A percentile compares a stretch with the other conserved stretches of the same genome.
These are phyloP conservation scores for Thereva unica DNA, from an alignment of 2,888 invertebrate genomes.

Conservation along the genomic window DNA sequence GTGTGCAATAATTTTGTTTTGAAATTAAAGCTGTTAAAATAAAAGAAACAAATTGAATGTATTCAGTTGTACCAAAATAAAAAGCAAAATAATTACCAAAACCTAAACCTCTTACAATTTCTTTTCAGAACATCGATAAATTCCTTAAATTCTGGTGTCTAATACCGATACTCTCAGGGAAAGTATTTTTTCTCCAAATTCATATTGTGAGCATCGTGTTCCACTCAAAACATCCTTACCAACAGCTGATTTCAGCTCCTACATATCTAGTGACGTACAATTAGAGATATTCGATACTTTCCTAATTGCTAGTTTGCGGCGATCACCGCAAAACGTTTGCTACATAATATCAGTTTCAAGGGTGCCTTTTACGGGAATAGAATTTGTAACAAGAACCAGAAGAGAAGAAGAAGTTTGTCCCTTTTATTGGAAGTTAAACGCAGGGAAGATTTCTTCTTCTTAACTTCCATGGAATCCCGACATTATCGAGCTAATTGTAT, in stretches of 20 bases:
- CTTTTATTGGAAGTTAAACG: background rate
- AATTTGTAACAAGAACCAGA: slow-evolving; percentile 27
- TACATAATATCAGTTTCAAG: slow-evolving; percentile 7
- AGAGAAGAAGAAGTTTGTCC: slow-evolving; percentile 24
- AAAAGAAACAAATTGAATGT: too few relatives aligned
- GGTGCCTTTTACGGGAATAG: slow-evolving; percentile 2
- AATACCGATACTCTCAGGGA: background rate
- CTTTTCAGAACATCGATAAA: too few relatives aligned
- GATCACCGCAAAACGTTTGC: slow-evolving; percentile 28
- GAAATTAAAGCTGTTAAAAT: too few relatives aligned
- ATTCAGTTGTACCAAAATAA: too few relatives aligned
- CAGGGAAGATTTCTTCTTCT: slow-evolving; percentile 7
- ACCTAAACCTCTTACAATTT: too few relatives aligned
- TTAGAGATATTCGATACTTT: slow-evolving; percentile 21
- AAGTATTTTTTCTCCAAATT: background rate
- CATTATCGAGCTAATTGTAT: background rate
- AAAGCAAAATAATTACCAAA: too few relatives aligned
- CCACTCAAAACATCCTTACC: slow-evolving; percentile 47
- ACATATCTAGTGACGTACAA: slow-evolving; percentile 24
- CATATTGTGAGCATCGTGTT: slow-evolving; percentile 23
- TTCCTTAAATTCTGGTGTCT: background rate
- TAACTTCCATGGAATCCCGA: slow-evolving; percentile 20
- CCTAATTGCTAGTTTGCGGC: slow-evolving; percentile 8
- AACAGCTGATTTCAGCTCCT: slow-evolving; percentile 22
- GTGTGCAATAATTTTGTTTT: too few relatives aligned